phyloP scores from a whole-genome alignment of 2,888 invertebrate genomes.

The Vannuccia rotundouncinata region DNA sequence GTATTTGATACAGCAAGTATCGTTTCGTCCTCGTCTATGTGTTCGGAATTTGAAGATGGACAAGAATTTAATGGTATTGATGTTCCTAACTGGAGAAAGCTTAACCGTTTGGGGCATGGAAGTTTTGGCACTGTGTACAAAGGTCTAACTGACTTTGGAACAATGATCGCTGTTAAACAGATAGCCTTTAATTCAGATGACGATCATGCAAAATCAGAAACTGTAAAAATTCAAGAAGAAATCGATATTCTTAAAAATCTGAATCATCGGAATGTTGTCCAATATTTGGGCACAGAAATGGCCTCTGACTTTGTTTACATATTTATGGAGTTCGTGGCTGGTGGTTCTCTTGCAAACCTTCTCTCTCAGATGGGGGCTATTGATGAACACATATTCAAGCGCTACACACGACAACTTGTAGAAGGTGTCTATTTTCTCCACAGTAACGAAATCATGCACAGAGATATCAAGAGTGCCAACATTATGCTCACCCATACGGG shows the following conservation, averaged over 20 bases:
- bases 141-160: constrained; percentile 54
- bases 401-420: constrained; percentile 55
- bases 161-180: constrained; percentile 57
- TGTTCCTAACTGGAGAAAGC: constrained; percentile 51
- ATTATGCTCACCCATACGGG: constrained; percentile 57
- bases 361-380: constrained; percentile 55
- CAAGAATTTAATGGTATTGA: constrained; percentile 9
- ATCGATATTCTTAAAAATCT: constrained; percentile 55
- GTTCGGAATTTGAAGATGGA: not conserved
- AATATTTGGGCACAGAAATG: constrained; percentile 56
- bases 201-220: constrained; percentile 45
- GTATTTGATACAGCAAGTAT: not conserved
- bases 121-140: constrained; percentile 57
- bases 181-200: constrained; percentile 53
- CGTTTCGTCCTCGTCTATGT: not conserved
- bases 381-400: constrained; percentile 53
- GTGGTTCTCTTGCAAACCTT: constrained; percentile 55
- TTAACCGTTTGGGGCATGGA: constrained; percentile 55
- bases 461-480: constrained; percentile 57
- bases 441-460: constrained; percentile 55
- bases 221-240: constrained; percentile 54
- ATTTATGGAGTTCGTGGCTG: constrained; percentile 57
- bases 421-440: constrained; percentile 56
- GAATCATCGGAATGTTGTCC: constrained; percentile 56
- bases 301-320: constrained; percentile 54